Percentiles rank a stretch among this genome's conserved stretches.
Evolutionary conservation across 2,113 vertebrate species (phyloP).

Genomic region (Cyprinus carpio): DNA sequence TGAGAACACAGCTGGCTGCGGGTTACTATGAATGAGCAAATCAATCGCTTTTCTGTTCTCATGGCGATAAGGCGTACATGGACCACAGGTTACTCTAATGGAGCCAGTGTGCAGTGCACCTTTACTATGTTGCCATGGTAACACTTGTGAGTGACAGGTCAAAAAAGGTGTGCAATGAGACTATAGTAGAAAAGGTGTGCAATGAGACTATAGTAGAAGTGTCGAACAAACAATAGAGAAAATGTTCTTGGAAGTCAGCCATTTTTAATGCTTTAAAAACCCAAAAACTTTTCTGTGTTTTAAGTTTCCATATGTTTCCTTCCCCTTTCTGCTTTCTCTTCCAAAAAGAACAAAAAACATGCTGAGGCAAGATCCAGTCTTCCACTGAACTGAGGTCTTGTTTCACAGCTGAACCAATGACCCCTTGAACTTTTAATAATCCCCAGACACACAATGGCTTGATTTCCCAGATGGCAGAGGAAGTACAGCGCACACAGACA

Average conservation of each 20-base stretch:
- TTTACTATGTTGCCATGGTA: background rate
- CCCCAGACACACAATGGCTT: background rate
- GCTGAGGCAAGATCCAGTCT: background rate
- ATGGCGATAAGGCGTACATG: background rate
- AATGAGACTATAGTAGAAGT: background rate
- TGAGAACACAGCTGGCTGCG: background rate
- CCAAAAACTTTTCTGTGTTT: background rate
- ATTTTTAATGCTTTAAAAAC: background rate
- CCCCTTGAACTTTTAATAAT: constrained; percentile 28
- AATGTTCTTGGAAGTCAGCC: background rate
- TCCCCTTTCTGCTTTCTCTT: background rate
- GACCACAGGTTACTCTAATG: background rate
- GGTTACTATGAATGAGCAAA: background rate
- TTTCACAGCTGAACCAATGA: background rate
- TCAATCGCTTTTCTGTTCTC: background rate
- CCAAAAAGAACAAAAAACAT: background rate
- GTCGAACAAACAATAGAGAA: background rate
- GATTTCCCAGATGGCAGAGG: background rate
- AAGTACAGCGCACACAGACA: background rate
- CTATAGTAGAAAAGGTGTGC: background rate
- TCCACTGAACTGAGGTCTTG: constrained; percentile 21
- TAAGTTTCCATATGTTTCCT: background rate
- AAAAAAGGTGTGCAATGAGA: background rate
- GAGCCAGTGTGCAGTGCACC: background rate
- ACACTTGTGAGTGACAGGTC: background rate